Base-by-base conservation (phyloP, 2,888 invertebrate species). In the Leptarthrus brevirostris region DNA sequence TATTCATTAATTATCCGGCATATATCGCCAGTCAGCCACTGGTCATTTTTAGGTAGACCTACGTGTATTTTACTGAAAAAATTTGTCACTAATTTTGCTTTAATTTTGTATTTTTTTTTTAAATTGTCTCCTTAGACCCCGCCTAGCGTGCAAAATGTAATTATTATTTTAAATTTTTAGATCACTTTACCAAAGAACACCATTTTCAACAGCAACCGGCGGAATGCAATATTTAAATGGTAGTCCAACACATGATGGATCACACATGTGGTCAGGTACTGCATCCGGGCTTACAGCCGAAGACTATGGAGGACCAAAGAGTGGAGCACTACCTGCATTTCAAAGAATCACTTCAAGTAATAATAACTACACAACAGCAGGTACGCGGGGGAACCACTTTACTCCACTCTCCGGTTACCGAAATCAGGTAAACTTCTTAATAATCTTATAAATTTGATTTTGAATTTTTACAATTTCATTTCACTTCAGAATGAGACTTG, bases 321-420 rank as follows among this genome's bases (percentile, higher is more conserved):
- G 80, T n/a, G 81, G 80, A 72, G 79, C 82, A 5, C 74, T 85
- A 74, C 85, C 86, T 6, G 83, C 79, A 75, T 85, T 85, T 74
- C 83, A 84, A 76, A 79, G 83, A 54, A 80, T 85, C 73, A 79
- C 81, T 12, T 76, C 81, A 1, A 75, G 61, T 30, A 49, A 26
- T 16, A 70, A 56, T 56, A 74, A 73, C 36, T 75, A 64, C 36
- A 14, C 71, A 8, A 34, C 72, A 14, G n/a, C n/a, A n/a, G 20
- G 54, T 14, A 40, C 73, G 8, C 30, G 75, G 16, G n/a, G 61
- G 79, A 80, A 79, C 74, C 81, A 80, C 74, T 85, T 83, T 75
- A 81, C 82, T 78, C 44, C 74, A n/a, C 78, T 83, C 30, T 74
- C 79, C 74, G 83, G 81, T 79, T 85, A 83, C 77, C 80, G 85